Conservation (phyloP, 2,888 invertebrate species). For the Aphelenchoides bicaudatus region DNA sequence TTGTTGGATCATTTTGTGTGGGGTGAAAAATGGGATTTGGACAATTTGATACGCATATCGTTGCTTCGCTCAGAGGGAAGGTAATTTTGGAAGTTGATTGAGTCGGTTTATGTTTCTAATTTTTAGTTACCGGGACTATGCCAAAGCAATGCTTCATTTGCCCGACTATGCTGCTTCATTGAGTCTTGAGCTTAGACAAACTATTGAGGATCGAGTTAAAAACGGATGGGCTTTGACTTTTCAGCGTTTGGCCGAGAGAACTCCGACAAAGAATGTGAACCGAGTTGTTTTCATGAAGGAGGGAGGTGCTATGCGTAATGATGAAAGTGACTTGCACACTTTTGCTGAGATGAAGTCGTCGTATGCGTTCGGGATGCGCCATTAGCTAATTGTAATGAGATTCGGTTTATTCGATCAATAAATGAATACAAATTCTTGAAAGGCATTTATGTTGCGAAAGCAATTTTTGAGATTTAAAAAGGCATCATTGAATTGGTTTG, state of each 20-base stretch:
- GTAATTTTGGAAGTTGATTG: not conserved
- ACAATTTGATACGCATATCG: slow-evolving; percentile 13
- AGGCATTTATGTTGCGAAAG: slow-evolving; percentile 9
- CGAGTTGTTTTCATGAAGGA: slow-evolving; percentile 8
- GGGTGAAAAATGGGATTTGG: slow-evolving; percentile 16
- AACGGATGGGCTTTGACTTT: slow-evolving; percentile 15
- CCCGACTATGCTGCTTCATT: not conserved
- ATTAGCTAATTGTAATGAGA: not conserved
- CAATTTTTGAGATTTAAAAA: not conserved
- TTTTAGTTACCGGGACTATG: not conserved
- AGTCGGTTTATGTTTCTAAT: not conserved
- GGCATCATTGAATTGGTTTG: not conserved
- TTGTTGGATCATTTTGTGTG: slow-evolving; percentile 17
- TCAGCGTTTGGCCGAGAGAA: not conserved
- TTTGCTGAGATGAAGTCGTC: slow-evolving; percentile 8
- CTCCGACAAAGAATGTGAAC: slow-evolving; percentile 17
- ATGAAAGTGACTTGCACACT: slow-evolving; percentile 13
- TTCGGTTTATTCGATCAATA: slow-evolving; percentile 3
- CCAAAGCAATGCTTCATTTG: not conserved
- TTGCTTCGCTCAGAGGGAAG: not conserved
- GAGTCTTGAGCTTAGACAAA: slow-evolving; percentile 8
- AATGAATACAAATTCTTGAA: slow-evolving; percentile 5
- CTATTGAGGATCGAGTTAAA: slow-evolving; percentile 12
- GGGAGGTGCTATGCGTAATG: slow-evolving; percentile 10
- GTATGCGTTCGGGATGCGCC: slow-evolving; percentile 10